Conservation (phyloP, 2,113 vertebrate genomes). For the Tenrec ecaudatus region DNA sequence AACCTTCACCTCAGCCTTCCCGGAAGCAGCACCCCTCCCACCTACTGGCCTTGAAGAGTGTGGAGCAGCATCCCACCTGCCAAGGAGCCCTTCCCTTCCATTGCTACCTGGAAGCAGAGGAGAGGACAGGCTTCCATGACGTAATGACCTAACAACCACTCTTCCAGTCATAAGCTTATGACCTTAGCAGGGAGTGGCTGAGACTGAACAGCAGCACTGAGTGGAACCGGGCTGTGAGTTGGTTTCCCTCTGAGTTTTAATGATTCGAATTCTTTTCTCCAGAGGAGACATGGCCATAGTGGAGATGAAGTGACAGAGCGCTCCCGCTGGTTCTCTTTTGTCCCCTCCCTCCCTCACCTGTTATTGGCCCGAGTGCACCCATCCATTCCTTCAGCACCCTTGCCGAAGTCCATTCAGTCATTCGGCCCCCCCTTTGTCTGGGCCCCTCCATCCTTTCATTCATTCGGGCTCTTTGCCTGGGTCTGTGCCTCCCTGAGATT, state of each 20-base stretch:
- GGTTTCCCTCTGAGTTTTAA: background rate
- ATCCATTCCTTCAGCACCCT: background rate
- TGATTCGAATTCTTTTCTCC: background rate
- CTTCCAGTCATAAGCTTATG: background rate
- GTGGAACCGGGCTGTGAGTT: background rate
- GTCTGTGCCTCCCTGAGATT: background rate
- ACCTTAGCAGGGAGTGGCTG: rapidly evolving
- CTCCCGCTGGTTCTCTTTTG: background rate
- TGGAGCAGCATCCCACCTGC: background rate
- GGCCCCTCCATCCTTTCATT: background rate
- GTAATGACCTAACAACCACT: background rate
- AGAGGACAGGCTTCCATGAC: background rate
- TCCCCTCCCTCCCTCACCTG: background rate
- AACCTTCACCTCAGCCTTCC: background rate
- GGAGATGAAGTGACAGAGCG: background rate
- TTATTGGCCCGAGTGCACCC: background rate
- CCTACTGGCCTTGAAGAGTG: background rate
- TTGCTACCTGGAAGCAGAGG: background rate
- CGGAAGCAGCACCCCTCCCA: background rate
- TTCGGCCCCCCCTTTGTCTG: background rate
- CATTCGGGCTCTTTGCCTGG: background rate
- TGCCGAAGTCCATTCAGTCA: background rate
- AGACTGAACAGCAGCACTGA: background rate
- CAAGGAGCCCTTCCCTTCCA: background rate
- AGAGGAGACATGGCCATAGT: background rate